Conservation (phyloP, 1,140 invertebrate species). For the Zaprionus ghesquierei region DNA sequence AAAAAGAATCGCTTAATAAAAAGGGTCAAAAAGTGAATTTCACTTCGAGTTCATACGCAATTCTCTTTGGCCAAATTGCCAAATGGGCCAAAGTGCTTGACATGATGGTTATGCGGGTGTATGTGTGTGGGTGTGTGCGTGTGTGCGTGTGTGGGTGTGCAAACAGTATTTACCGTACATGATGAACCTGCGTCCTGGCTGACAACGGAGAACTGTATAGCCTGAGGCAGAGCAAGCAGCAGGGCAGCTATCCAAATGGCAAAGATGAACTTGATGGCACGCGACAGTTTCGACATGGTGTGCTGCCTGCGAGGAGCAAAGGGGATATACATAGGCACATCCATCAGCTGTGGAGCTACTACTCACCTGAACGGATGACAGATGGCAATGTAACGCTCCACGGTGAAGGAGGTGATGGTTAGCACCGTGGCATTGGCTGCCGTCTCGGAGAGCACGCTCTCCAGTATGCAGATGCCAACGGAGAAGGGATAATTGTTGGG, state of each 20-base stretch:
- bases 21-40: not conserved
- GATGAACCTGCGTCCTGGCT: slow-evolving; percentile 82
- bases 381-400: slow-evolving; percentile 93
- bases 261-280: slow-evolving; percentile 89
- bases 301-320: slow-evolving; percentile 84
- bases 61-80: not conserved
- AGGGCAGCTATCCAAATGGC: slow-evolving; percentile 89
- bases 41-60: not conserved
- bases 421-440: slow-evolving; percentile 95
- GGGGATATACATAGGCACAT: slow-evolving; percentile 3
- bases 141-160: not conserved
- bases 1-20: not conserved
- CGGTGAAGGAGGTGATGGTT: slow-evolving; percentile 95
- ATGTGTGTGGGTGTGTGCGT: not conserved
- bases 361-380: slow-evolving; percentile 88
- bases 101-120: not conserved
- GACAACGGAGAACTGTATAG: slow-evolving; percentile 88
- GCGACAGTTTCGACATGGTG: slow-evolving; percentile 91
- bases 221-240: slow-evolving; percentile 90
- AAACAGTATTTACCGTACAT: slow-evolving; percentile 80
- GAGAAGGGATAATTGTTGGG: slow-evolving; percentile 90
- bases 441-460: slow-evolving; percentile 90
- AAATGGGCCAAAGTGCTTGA: not conserved
- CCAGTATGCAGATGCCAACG: slow-evolving; percentile 89
- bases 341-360: slow-evolving; percentile 34